Conservation (phyloP, 2,888 invertebrate species). For the Andrena minutula region DNA sequence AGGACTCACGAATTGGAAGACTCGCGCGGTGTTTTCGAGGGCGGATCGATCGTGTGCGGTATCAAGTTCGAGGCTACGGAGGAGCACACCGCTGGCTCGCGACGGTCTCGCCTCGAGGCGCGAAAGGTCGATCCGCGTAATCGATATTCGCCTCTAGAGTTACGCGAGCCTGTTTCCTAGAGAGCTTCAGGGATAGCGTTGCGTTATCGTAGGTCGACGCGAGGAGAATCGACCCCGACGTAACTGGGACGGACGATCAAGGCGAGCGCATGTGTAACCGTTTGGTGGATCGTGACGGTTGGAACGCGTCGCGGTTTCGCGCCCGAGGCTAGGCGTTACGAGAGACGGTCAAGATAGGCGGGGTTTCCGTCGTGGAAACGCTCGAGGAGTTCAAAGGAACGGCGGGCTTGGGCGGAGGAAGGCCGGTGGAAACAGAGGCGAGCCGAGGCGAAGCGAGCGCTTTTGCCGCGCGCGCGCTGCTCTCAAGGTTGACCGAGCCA, state of each 20-base stretch:
- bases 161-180: slow-evolving; percentile 23
- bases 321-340: slow-evolving; percentile 26
- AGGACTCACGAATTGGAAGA: slow-evolving; percentile 3
- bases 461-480: slow-evolving; percentile 45
- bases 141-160: slow-evolving; percentile 47
- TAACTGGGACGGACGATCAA: neutral
- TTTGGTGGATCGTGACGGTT: slow-evolving; percentile 8
- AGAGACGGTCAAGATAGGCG: slow-evolving; percentile 32
- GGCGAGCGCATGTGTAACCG: neutral
- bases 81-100: slow-evolving; percentile 11
- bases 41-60: slow-evolving; percentile 19
- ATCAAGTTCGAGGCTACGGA: slow-evolving; percentile 56
- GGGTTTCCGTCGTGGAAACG: slow-evolving; percentile 41
- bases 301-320: slow-evolving; percentile 2
- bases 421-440: neutral
- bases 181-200: neutral
- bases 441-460: slow-evolving; percentile 8
- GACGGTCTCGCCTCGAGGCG: neutral
- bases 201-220: slow-evolving; percentile 4
- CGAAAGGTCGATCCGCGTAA: slow-evolving; percentile 47
- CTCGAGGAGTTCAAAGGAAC: neutral
- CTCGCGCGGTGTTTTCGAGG: neutral
- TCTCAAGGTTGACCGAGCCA: slow-evolving; percentile 53
- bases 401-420: neutral
- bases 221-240: neutral